phyloP scores from a whole-genome alignment of 2,888 invertebrate species.

The Dynastes tityus region DNA sequence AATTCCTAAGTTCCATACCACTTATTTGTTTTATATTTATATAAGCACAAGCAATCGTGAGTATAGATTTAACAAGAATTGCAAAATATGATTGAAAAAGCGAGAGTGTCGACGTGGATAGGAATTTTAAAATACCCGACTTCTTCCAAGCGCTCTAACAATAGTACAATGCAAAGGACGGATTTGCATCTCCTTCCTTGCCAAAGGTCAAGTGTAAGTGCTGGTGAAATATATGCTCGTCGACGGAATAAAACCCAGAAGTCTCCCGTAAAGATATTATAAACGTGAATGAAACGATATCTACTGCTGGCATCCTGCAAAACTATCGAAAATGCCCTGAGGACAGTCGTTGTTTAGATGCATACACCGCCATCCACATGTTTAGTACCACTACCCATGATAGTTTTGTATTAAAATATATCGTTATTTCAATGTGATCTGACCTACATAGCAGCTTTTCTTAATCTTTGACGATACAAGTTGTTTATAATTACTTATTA shows the following conservation, averaged over 20 bases:
- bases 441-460: too few species aligned
- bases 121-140: neutral
- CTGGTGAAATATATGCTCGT: slow-evolving; percentile 15
- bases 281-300: slow-evolving; percentile 1
- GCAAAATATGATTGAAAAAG: slow-evolving; percentile 14
- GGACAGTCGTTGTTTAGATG: neutral
- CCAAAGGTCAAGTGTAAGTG: slow-evolving; percentile 18
- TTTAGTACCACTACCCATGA: neutral
- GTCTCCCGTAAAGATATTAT: neutral
- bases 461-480: too few species aligned
- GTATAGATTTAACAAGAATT: neutral
- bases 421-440: too few species aligned
- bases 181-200: slow-evolving; percentile 19
- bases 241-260: slow-evolving; percentile 13
- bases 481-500: too few species aligned
- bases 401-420: too few species aligned
- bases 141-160: neutral
- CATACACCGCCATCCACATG: neutral
- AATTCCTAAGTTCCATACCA: too few species aligned
- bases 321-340: neutral
- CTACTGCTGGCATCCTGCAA: slow-evolving; percentile 5
- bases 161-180: neutral
- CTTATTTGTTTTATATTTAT: too few species aligned
- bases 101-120: slow-evolving; percentile 7
- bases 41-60: neutral